Evolutionary conservation across 1,140 invertebrate species (phyloP).

Genomic region (Luehdorfia chinensis): DNA sequence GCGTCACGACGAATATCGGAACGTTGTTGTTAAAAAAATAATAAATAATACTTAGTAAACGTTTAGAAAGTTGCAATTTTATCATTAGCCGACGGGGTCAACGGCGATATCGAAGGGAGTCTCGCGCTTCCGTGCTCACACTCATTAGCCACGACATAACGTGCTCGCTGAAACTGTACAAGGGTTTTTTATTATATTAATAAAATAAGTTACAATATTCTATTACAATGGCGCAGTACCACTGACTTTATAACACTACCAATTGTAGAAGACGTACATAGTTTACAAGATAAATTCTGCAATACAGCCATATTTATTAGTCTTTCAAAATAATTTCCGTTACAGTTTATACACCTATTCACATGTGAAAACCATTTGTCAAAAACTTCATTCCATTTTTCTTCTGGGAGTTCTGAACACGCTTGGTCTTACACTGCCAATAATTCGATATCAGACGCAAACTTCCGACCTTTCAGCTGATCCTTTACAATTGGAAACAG

Average conservation of each 20-base stretch:
- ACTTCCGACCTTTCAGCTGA: no score
- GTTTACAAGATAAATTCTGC: neutral
- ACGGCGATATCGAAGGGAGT: slow-evolving; percentile 39
- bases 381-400: no score
- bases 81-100: slow-evolving; percentile 37
- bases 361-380: no score
- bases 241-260: neutral
- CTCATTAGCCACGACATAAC: neutral
- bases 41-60: slow-evolving; percentile 31
- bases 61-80: slow-evolving; percentile 59
- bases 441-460: no score
- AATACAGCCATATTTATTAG: neutral
- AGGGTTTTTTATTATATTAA: neutral
- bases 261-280: neutral
- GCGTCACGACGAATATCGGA: slow-evolving; percentile 34
- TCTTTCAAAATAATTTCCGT: no score
- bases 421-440: no score
- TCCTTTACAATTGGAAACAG: no score
- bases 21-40: slow-evolving; percentile 11
- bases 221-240: neutral
- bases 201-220: neutral
- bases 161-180: neutral
- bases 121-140: slow-evolving; percentile 28
- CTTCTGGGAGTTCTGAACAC: no score
- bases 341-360: no score